A percentile compares a stretch with the other conserved stretches of the same genome.
Conservation (phyloP, 2,113 vertebrate species). For the Agapornis roseicollis region DNA sequence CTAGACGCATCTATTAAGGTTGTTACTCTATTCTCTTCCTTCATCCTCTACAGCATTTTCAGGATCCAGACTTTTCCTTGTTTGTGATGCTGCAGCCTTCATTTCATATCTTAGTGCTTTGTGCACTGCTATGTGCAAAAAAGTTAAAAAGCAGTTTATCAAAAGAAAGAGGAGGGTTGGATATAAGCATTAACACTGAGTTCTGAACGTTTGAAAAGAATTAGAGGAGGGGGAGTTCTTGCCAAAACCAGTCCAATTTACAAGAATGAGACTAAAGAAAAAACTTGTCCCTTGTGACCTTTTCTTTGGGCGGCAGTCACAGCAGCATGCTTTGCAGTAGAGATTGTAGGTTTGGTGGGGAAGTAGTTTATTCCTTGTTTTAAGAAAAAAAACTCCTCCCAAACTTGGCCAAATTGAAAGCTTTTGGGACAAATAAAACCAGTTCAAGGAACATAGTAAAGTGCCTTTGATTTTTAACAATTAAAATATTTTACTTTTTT, state of each 20-base stretch:
- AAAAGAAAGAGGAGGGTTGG: accelerated
- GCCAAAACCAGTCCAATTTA: not conserved
- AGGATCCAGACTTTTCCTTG: not conserved
- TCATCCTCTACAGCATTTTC: not conserved
- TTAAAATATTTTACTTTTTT: not conserved
- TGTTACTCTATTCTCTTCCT: not conserved
- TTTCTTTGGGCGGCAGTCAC: not conserved
- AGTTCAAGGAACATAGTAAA: not conserved
- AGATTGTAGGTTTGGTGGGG: not conserved
- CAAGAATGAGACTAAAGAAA: not conserved
- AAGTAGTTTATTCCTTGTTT: slow-evolving; percentile 24
- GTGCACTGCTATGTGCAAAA: not conserved
- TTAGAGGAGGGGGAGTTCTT: not conserved
- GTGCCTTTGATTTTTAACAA: not conserved
- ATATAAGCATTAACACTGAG: not conserved
- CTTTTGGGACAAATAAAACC: slow-evolving; percentile 22
- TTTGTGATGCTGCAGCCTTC: not conserved
- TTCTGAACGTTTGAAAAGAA: not conserved
- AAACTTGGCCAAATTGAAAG: not conserved
- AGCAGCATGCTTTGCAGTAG: not conserved
- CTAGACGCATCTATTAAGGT: not conserved
- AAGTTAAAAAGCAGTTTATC: not conserved
- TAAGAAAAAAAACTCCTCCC: not conserved
- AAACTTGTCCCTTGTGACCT: not conserved
- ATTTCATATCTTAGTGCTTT: not conserved